Conservation (phyloP, 2,797 vertebrate genomes). For the Megalops cyprinoides region DNA sequence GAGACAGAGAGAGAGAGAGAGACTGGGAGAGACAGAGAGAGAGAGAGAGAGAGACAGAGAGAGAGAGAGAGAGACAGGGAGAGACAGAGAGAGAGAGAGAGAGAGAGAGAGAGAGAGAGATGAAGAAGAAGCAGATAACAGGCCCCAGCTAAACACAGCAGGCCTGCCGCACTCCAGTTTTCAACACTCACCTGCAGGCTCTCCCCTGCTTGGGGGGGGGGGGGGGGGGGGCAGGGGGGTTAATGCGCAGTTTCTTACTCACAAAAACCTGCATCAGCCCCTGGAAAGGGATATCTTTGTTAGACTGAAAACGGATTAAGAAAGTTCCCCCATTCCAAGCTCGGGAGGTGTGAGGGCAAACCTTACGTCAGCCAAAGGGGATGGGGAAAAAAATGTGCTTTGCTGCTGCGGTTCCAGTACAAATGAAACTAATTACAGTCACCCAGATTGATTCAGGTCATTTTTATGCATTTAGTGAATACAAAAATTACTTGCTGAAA, state of each 20-base stretch:
- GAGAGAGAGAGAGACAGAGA: neutral
- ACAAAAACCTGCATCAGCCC: neutral
- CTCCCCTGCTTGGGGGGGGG: neutral
- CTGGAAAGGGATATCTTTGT: neutral
- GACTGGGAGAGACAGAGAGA: neutral
- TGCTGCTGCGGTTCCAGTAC: too few species aligned
- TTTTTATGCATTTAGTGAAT: too few species aligned
- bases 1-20: neutral
- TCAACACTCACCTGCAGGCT: neutral
- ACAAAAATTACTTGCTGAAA: too few species aligned
- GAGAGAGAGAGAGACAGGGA: neutral
- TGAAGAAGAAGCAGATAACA: neutral
- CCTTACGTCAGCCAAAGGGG: too few species aligned
- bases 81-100: neutral
- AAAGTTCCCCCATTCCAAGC: too few species aligned
- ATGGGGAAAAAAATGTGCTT: too few species aligned
- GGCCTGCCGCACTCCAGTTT: neutral
- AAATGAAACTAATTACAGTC: too few species aligned
- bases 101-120: neutral
- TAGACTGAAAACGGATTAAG: neutral
- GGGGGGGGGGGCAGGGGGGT: too few species aligned
- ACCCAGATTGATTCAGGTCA: too few species aligned
- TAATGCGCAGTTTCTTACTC: neutral
- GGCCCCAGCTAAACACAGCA: slow-evolving; percentile 3
- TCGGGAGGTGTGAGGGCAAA: too few species aligned